Evolutionary conservation across 2,888 invertebrate genomes (phyloP), one percentile per base, ranked within the genome.

Genomic region (Polymixis lichenea): DNA sequence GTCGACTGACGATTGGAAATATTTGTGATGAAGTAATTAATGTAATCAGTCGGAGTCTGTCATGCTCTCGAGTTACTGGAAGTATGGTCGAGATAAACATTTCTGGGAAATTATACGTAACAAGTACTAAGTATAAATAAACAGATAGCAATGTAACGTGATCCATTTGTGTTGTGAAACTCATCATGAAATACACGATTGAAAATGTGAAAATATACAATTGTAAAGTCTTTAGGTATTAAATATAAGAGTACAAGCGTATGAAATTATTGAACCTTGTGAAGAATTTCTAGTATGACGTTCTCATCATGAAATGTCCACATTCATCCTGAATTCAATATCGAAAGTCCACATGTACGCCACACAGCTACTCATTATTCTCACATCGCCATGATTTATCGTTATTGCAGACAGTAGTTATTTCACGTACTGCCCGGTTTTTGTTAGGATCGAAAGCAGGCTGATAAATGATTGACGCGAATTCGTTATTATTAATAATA

Each of bases 311-410:
- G 55, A 53, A 69, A 72, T 49, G 79, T 81, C 56, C 55, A 73
- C 61, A 84, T 66, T 73, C 46, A 73, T 66, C n/a, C 25, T 53
- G 56, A 38, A 58, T 53, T 74, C 74, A 84, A 82, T 84, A 74
- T 84, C 51, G 55, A 15, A n/a, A 53, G 79, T 83, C 64, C 55
- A 83, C 58, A 69, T 22, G 69, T 17, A 2, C 28, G 61, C 58
- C 25, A 28, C 58, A 55, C 58, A 75, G 68, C 64, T 56, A 46
- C 32, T 72, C 74, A 75, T 79, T 80, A 81, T 64, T 74, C 56
- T 75, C 68, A 67, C 58, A 68, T 78, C 61, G 77, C 68, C 28
- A 62, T 85, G 78, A 83, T 87, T 77, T 80, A 85, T 77, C 62
- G 64, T 17, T 69, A 60, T 70, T 73, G 56, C 58, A n/a, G 38